Evolutionary conservation across 1,140 invertebrate genomes (phyloP).

Genomic region (Aphidius gifuensis): DNA sequence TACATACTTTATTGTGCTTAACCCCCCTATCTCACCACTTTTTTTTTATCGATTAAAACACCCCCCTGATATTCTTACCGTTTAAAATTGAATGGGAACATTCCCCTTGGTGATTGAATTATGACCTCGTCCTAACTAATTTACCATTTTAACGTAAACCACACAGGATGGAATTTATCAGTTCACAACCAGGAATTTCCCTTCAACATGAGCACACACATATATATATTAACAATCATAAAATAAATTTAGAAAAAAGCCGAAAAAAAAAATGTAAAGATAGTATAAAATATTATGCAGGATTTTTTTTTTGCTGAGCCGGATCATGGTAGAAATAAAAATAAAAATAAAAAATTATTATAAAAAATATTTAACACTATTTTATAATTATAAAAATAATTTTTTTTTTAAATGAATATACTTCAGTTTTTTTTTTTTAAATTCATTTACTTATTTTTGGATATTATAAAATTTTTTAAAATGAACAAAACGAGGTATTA

Average conservation of each 20-base stretch:
- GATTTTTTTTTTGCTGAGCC: conserved; percentile 11
- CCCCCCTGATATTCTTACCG: too few relatives aligned
- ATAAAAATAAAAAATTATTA: too few relatives aligned
- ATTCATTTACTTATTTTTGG: too few relatives aligned
- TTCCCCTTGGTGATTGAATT: conserved; percentile 7
- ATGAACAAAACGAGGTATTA: conserved; percentile 1
- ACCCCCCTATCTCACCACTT: too few relatives aligned
- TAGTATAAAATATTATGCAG: too few relatives aligned
- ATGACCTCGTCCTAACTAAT: conserved; percentile 2
- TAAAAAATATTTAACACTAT: conserved; percentile 7
- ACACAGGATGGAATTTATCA: conserved; percentile 13
- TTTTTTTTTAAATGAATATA: background rate
- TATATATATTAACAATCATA: background rate
- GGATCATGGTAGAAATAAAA: background rate
- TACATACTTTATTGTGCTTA: too few relatives aligned
- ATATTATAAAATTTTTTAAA: conserved; percentile 7
- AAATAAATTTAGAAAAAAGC: conserved; percentile 7
- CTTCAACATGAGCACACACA: too few relatives aligned
- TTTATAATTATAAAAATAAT: conserved; percentile 5
- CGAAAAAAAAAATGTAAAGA: conserved; percentile 4
- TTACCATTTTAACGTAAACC: conserved; percentile 6
- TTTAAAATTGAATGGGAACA: conserved; percentile 8
- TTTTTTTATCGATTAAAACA: too few relatives aligned
- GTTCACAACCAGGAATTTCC: background rate
- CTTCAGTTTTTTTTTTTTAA: background rate